Base-by-base conservation (phyloP, 2,113 vertebrate species). In the Apeltes quadracus region DNA sequence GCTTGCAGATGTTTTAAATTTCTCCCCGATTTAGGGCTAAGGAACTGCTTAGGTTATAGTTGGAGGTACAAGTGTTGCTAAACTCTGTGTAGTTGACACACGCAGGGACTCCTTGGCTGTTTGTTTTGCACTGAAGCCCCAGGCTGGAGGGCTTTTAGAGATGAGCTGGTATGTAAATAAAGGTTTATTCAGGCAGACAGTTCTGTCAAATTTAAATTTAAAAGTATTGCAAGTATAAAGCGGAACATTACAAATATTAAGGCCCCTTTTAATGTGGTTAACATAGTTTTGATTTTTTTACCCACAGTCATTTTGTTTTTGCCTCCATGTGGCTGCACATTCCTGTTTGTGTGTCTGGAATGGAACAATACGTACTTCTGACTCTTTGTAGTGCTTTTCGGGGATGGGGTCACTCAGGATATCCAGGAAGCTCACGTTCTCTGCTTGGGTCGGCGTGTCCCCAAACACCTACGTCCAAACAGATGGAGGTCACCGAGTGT, bases 391-490 rank as follows among this genome's bases (percentile, higher is more conserved):
- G 81, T 93, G 83, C 65, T 89, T 94, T 22, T 93, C 94, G 27
- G 93, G 93, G 71, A 92, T 90, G 16, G 92, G 91, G 84, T 94
- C 94, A 69, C 59, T 87, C 65, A 94, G 78, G 79, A 94, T 94
- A 73, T 94, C 94, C 85, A 94, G 75, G 78, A 90, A 91, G 75
- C 69, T 84, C 56, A 94, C 89, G 9, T 76, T 81, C 61, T 88
- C 84, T 46, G 74, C 67, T 7, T 92, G 88, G 48, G 91, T 93
- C 27, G 94, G 90, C 15, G 36, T 83, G 83, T 92, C 93, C 71
- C 83, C 90, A 54, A 94, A 94, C 72, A 94, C 91, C 94, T 94
- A 69, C 55, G 84, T 48, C 55, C 75, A 69, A 80, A 82, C 84
- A 91, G 61, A 90, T 77, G 70, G 54, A 67, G 76, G 80, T 90